Evolutionary conservation across 2,797 vertebrate genomes (phyloP).

Genomic region (Pyrocephalus nanus): DNA sequence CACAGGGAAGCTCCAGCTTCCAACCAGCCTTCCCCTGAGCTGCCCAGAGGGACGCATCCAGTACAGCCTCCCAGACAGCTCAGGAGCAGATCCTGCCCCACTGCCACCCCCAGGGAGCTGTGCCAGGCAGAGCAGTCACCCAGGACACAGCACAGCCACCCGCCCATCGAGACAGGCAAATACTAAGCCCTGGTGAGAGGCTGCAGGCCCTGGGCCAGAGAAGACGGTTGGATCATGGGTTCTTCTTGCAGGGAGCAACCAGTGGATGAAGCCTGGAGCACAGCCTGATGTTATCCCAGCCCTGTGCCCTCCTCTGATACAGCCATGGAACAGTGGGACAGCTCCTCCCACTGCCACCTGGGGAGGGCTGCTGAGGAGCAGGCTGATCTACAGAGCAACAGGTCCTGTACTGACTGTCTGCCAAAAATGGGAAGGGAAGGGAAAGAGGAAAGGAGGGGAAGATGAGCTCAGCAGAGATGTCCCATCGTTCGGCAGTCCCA

Average conservation of each 20-base stretch:
- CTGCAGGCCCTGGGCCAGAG: neutral
- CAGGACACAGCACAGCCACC: neutral
- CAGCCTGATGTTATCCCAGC: neutral
- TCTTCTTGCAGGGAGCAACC: neutral
- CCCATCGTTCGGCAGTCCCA: neutral
- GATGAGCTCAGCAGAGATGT: neutral
- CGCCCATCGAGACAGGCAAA: neutral
- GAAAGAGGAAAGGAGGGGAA: neutral
- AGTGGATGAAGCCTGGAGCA: neutral
- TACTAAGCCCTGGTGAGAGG: neutral
- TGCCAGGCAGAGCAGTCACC: neutral
- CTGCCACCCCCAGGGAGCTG: neutral
- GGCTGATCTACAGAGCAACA: fast-evolving
- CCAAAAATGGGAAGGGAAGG: neutral
- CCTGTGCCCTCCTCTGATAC: fast-evolving
- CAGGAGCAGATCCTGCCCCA: neutral
- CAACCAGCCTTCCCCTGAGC: neutral
- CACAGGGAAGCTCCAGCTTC: neutral
- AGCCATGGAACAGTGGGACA: neutral
- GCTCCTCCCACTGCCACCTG: neutral
- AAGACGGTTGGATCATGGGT: neutral
- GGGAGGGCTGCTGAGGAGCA: neutral
- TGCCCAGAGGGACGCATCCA: neutral
- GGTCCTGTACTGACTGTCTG: neutral
- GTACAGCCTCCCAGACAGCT: neutral